Percentiles rank a stretch among this genome's conserved stretches.
Conservation (phyloP, 1,140 invertebrate genomes). For the Calycopis cecrops region DNA sequence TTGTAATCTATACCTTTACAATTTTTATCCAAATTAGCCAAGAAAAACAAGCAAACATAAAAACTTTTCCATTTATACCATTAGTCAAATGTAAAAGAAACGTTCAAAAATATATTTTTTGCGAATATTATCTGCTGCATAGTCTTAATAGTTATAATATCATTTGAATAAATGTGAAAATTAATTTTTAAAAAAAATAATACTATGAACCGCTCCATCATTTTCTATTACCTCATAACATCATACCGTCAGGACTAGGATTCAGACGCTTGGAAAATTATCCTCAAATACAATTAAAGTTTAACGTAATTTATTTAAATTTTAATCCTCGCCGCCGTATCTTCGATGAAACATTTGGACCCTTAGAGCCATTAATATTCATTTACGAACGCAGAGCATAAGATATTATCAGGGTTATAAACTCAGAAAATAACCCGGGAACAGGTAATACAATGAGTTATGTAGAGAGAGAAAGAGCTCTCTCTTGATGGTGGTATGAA, state of each 20-base stretch:
- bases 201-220: constrained; percentile 27
- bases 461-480: too few relatives aligned
- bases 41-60: too few relatives aligned
- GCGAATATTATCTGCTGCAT: too few relatives aligned
- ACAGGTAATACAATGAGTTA: background rate
- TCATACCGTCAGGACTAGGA: constrained; percentile 47
- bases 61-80: too few relatives aligned
- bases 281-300: constrained; percentile 70
- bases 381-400: constrained; percentile 12
- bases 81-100: too few relatives aligned
- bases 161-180: background rate
- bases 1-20: too few relatives aligned
- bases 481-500: too few relatives aligned
- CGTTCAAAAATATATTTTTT: too few relatives aligned
- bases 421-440: background rate
- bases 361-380: constrained; percentile 18
- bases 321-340: constrained; percentile 53
- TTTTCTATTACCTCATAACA: constrained; percentile 34
- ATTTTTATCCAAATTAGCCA: too few relatives aligned
- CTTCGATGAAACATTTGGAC: constrained; percentile 27
- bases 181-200: constrained; percentile 1
- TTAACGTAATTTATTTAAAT: constrained; percentile 71
- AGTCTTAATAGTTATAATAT: too few relatives aligned
- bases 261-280: constrained; percentile 70
- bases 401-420: constrained; percentile 13